Conservation (phyloP, 2,797 vertebrate species). For the Chaetodon trifasciatus region DNA sequence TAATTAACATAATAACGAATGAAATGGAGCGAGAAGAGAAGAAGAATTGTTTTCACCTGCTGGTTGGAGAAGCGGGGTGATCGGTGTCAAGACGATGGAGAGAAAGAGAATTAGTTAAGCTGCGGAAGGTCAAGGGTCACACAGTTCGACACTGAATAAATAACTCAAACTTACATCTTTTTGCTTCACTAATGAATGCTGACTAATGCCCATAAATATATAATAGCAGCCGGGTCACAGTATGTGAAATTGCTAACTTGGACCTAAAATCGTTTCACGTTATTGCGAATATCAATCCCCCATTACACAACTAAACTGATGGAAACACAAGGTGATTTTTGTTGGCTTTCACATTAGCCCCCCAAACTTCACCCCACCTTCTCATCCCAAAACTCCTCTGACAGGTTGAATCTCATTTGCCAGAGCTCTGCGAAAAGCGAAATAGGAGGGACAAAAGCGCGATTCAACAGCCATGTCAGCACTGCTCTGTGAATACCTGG, state of each 20-base stretch:
- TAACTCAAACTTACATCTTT: slow-evolving; percentile 16
- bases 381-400: slow-evolving; percentile 54
- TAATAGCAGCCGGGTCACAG: background rate
- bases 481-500: slow-evolving; percentile 72
- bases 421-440: slow-evolving; percentile 57
- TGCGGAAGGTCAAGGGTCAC: slow-evolving; percentile 41
- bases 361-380: background rate
- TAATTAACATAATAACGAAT: slow-evolving; percentile 76
- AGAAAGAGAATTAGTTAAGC: slow-evolving; percentile 41
- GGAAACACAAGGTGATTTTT: slow-evolving; percentile 13
- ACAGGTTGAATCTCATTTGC: slow-evolving; percentile 72
- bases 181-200: slow-evolving; percentile 24
- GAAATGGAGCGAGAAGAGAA: slow-evolving; percentile 59
- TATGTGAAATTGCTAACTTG: background rate
- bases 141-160: slow-evolving; percentile 8
- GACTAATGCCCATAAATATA: slow-evolving; percentile 29
- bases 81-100: slow-evolving; percentile 39
- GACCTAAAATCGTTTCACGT: background rate
- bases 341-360: slow-evolving; percentile 14
- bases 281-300: slow-evolving; percentile 1
- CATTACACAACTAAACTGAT: background rate
- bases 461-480: slow-evolving; percentile 70
- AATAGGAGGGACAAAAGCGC: slow-evolving; percentile 43
- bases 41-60: slow-evolving; percentile 68
- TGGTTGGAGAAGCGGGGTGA: slow-evolving; percentile 46